Evolutionary conservation across 2,888 invertebrate species (phyloP), one percentile per base, ranked within the genome.

Genomic region (Rhopalosiphum nymphaeae): DNA sequence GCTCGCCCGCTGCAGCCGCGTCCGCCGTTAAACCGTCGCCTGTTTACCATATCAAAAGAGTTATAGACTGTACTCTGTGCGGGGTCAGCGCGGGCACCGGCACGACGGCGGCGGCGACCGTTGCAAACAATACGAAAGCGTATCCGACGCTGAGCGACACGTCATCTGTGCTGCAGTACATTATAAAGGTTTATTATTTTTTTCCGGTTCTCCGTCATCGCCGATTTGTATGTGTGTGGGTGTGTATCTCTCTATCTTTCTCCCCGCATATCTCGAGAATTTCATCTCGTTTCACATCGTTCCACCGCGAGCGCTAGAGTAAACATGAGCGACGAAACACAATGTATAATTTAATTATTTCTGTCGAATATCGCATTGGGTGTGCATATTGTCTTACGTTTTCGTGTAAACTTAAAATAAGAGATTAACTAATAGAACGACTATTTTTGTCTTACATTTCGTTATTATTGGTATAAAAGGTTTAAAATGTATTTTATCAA

Each of bases 1-100:
- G 1, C 25, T 7, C 67, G 21, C 21, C 67, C 0, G 0, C 67
- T 3, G n/a, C n/a, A n/a, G 0, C 78, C 25, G 2, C 29, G 16
- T 16, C 10, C 36, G 13, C 36, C 36, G 2, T 13, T 42, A 91
- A 78, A 78, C 67, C 9, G 25, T n/a, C 25, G 21, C 78, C 78
- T 46, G 10, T 84, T 89, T 93, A 84, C 89, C 93, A 89, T 89
- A 56, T 84, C 53, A 84, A 89, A 93, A 93, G 78, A 78, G 42
- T 53, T 53, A 5, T 21, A 5, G 16, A 53, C 53, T 53, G 49
- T 57, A 21, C n/a, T 9, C 26, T 3, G 46, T 7, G 44, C 0
- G 44, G 44, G 44, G n/a, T n/a, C n/a, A n/a, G n/a, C n/a, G n/a
- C n/a, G n/a, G n/a, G n/a, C n/a, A n/a, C 9, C 44, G 9, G 44